Evolutionary conservation across 2,888 invertebrate species (phyloP), one percentile per base, ranked within the genome.

Genomic region (Scaptomyza flava): DNA sequence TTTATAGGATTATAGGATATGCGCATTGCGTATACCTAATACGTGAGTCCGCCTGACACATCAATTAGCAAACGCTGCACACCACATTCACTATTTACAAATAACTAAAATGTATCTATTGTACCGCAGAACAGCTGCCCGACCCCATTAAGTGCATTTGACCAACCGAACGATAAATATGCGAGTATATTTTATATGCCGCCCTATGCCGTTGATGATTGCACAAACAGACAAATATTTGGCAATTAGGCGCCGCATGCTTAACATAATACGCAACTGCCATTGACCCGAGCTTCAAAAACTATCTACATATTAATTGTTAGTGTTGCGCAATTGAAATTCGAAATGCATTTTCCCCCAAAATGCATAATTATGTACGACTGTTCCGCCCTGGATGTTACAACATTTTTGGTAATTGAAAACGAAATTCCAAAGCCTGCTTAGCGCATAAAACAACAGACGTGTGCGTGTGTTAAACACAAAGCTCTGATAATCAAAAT

Each of bases 361-460:
- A 68, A 68, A 79, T 72, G 64, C 66, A 72, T 77, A 72, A 81
- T 76, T 62, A 68, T 66, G 50, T 36, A 31, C 27, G 52, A 41
- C 45, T 31, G 30, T 27, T n/a, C 51, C 36, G 20, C 30, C 23
- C 33, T 41, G n/a, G 38, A 51, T 17, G 51, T 30, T 46, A 50
- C 36, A 64, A 45, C 38, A 59, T 60, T 57, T 52, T 65, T 46
- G 53, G 62, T 86, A 81, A 81, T 86, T 81, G 86, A 83, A 80
- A 75, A 63, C 51, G 65, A 79, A 69, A 75, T 79, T 68, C 34
- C 41, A 71, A 69, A 57, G 53, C 56, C 54, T 11, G 36, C 30
- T 30, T 14, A 46, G 41, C 69, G 30, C 20, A 45, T 48, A 53
- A 48, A 73, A 50, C 43, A 73, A 46, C 45, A 33, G 23, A 14